These are phyloP conservation scores for Diarsia rubi DNA, from an alignment of 2,888 invertebrate genomes.

Conservation along the genomic window DNA sequence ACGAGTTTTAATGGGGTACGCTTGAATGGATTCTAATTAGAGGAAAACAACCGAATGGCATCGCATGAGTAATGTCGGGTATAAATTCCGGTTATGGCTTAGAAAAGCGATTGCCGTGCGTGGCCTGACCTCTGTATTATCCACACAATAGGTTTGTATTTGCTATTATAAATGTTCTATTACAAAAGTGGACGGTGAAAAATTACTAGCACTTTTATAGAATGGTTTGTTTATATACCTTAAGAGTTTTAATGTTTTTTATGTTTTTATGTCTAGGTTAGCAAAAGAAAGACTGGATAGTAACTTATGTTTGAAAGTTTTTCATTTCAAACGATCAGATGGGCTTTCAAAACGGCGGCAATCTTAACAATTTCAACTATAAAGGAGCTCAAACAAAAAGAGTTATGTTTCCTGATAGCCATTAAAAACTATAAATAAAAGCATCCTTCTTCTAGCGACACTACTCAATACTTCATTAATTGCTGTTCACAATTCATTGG, in stretches of 20 bases:
- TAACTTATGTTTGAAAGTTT: not conserved
- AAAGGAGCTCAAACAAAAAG: conserved; percentile 70
- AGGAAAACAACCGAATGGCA: conserved; percentile 87
- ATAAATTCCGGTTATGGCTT: conserved; percentile 88
- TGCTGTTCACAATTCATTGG: conserved; percentile 84
- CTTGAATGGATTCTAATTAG: conserved; percentile 90
- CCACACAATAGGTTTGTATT: conserved; percentile 82
- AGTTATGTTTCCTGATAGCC: conserved; percentile 72
- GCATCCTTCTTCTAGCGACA: conserved; percentile 77
- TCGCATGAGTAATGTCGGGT: conserved; percentile 87
- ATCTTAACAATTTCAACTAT: conserved; percentile 63
- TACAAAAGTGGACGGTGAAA: conserved; percentile 83
- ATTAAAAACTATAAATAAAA: conserved; percentile 67
- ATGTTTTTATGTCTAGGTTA: no score
- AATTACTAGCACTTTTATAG: conserved; percentile 72
- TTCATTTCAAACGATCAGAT: not conserved
- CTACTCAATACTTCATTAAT: conserved; percentile 85
- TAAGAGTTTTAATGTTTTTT: conserved; percentile 44
- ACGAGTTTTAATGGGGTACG: conserved; percentile 89
- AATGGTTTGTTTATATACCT: conserved; percentile 70
- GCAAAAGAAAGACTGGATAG: conserved; percentile 11
- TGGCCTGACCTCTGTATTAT: conserved; percentile 76
- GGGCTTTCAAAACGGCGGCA: conserved; percentile 4
- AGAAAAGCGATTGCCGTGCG: conserved; percentile 79
- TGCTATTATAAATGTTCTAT: conserved; percentile 85